Evolutionary conservation across 1,140 invertebrate genomes (phyloP).

Genomic region (Bradysia coprophila): DNA sequence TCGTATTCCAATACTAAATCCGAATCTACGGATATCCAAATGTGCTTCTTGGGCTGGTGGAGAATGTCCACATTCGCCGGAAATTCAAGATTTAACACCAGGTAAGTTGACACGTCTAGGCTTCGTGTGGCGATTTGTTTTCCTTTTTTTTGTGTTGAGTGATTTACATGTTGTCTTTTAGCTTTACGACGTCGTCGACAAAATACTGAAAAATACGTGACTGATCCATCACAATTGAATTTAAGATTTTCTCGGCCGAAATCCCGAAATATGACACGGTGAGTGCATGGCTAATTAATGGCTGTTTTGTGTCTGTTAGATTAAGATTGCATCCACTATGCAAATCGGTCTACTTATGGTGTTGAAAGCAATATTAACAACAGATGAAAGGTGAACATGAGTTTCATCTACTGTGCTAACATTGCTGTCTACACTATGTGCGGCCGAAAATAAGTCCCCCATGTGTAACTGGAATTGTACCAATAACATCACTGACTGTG

Average conservation of each 20-base stretch:
- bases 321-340: not conserved
- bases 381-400: no score
- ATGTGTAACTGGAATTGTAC: no score
- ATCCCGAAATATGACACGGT: slow-evolving; percentile 19
- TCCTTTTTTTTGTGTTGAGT: slow-evolving; percentile 13
- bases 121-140: not conserved
- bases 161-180: slow-evolving; percentile 24
- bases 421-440: not conserved
- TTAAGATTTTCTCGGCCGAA: slow-evolving; percentile 48
- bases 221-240: slow-evolving; percentile 50
- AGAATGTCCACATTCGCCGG: slow-evolving; percentile 10
- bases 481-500: no score
- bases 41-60: slow-evolving; percentile 34
- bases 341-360: no score
- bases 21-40: slow-evolving; percentile 25
- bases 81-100: slow-evolving; percentile 24
- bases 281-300: slow-evolving; percentile 1
- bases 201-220: slow-evolving; percentile 51
- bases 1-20: slow-evolving; percentile 18
- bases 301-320: not conserved
- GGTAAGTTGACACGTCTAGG: slow-evolving; percentile 16
- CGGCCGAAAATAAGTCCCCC: not conserved
- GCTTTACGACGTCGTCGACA: slow-evolving; percentile 45
- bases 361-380: no score
- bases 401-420: no score